Evolutionary conservation across 2,888 invertebrate genomes (phyloP).

Genomic region (Isotomurus palustris): DNA sequence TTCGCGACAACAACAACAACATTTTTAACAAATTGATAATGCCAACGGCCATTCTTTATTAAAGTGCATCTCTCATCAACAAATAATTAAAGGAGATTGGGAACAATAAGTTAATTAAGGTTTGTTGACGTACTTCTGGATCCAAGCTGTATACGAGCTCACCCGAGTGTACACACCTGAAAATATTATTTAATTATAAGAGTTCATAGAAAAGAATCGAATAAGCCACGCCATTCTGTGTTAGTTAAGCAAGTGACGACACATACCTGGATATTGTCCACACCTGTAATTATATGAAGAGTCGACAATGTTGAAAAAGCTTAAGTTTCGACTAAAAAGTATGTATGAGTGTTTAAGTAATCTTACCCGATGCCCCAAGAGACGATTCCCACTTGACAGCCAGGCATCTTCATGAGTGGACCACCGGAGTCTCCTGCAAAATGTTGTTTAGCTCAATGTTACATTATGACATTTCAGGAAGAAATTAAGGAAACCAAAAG

Average conservation of each 20-base stretch:
- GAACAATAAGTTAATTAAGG: too few relatives aligned
- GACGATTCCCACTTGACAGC: conserved; percentile 15
- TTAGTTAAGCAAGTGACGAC: background rate
- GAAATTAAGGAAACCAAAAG: background rate
- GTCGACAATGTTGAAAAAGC: too few relatives aligned
- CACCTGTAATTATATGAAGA: conserved; percentile 5
- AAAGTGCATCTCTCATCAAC: too few relatives aligned
- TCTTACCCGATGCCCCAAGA: conserved; percentile 15
- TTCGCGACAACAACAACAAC: too few relatives aligned
- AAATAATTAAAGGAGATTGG: too few relatives aligned
- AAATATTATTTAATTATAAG: background rate
- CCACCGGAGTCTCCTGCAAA: background rate
- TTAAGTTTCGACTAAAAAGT: too few relatives aligned
- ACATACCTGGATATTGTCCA: conserved; percentile 4
- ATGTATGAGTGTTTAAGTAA: too few relatives aligned
- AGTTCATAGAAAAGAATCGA: background rate
- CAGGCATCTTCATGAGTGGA: background rate
- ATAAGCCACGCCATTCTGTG: too few relatives aligned
- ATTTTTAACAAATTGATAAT: too few relatives aligned
- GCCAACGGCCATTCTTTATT: too few relatives aligned
- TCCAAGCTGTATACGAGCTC: conserved; percentile 78
- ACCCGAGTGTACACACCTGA: conserved; percentile 82
- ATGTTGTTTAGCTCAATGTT: too few relatives aligned
- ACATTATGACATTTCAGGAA: too few relatives aligned
- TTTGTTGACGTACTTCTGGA: conserved; percentile 62